Evolutionary conservation across 1,140 invertebrate genomes (phyloP), one percentile per base, ranked within the genome.

Genomic region (Listronotus bonariensis): DNA sequence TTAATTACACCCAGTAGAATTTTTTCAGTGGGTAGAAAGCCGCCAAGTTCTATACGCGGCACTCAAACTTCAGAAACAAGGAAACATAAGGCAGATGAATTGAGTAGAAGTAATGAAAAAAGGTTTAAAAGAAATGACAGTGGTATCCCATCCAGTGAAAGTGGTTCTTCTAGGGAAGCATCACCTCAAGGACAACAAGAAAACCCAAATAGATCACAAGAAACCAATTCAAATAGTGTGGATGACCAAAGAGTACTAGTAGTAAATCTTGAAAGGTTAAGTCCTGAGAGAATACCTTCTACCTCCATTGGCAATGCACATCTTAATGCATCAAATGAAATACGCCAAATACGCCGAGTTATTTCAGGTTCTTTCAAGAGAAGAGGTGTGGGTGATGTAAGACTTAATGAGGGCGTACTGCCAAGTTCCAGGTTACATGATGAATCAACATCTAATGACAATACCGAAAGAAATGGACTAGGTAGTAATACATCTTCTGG

Each of bases 1-100:
- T 49, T 73, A 8, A 61, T 73, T 7, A 70, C 68, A 31, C 72
- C 72, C 11, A 73, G 72, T 54, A 58, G 70, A 14, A 72, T 73
- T 43, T 65, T 73, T 54, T 65, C 69, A 12, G 66, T 72, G 34
- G 62, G 56, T 18, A 67, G 57, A 45, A 71, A 70, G 61, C 70
- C 69, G 5, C 62, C 62, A 15, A 70, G 61, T 53, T 54, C 67
- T n/a, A 74, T 67, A 17, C 42, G 68, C 18, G 61, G 67, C 12
- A 74, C 70, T 15, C 72, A 74, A 53, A 72, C 70, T 11, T 20
- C 20, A 5, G 68, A 70, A 31, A 68, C 70, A 8, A 49, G 71
- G 20, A 74, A 74, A 53, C 70, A 72, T 38, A 72, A 74, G 56
- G 31, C 58, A 5, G 59, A 66, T 9, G 55, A 62, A 32, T 15